These are phyloP conservation scores for Drosophila ohnishii DNA, from an alignment of 1,140 invertebrate species.

Conservation along the genomic window DNA sequence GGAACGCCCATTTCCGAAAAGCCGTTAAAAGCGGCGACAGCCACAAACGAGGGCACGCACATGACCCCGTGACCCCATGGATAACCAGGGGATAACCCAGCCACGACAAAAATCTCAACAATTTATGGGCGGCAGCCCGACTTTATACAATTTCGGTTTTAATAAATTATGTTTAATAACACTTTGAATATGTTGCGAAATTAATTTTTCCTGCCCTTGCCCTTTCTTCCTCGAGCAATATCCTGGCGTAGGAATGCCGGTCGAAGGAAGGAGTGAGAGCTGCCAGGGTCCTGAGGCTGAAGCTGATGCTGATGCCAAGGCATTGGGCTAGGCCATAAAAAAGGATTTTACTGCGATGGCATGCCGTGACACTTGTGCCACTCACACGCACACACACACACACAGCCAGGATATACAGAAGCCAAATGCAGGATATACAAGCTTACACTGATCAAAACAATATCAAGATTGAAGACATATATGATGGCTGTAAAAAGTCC, in stretches of 20 bases:
- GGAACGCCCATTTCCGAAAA: conserved; percentile 56
- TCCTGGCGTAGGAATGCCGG: conserved; percentile 19
- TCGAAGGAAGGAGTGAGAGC: conserved; percentile 9
- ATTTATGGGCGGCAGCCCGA: conserved; percentile 63
- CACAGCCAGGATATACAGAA: conserved; percentile 17
- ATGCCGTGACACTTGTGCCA: conserved; percentile 70
- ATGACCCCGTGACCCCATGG: conserved; percentile 56
- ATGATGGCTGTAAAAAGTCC: conserved; percentile 6
- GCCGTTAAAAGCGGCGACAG: conserved; percentile 55
- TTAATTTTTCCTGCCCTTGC: conserved; percentile 73
- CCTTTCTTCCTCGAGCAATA: conserved; percentile 29
- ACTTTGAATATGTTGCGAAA: conserved; percentile 81
- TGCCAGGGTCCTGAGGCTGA: not conserved
- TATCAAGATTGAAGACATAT: conserved; percentile 14
- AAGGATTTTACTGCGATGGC: conserved; percentile 77
- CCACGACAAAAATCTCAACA: conserved; percentile 66
- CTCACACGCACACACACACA: conserved; percentile 43
- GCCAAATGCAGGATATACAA: conserved; percentile 19
- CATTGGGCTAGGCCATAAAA: conserved; percentile 73
- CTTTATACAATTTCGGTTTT: conserved; percentile 81
- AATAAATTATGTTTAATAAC: conserved; percentile 83
- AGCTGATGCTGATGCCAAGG: conserved; percentile 26
- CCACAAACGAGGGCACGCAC: conserved; percentile 59
- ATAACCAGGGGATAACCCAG: conserved; percentile 30
- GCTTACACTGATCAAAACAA: conserved; percentile 29